Evolutionary conservation across 2,888 invertebrate genomes (phyloP).

Genomic region (Dryocosmus kuriphilus): DNA sequence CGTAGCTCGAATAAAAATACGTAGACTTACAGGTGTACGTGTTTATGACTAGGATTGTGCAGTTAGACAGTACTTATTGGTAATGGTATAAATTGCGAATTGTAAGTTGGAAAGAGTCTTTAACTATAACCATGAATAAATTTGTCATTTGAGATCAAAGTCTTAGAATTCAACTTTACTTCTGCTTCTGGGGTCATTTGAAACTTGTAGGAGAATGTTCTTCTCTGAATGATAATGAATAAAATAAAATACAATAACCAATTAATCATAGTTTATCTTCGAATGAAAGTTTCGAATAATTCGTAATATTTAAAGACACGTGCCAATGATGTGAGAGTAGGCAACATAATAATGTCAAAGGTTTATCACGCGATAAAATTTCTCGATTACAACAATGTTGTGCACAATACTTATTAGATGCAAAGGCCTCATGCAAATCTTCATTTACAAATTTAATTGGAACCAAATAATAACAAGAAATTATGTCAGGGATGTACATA

Average conservation of each 20-base stretch:
- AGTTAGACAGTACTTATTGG: background rate
- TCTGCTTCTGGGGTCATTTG: too few relatives aligned
- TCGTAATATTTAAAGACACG: background rate
- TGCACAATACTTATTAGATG: background rate
- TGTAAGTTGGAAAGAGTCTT: background rate
- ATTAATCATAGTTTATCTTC: background rate
- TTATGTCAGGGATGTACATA: rapidly evolving
- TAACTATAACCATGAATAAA: background rate
- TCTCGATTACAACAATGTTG: background rate
- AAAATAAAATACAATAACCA: background rate
- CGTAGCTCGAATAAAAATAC: background rate
- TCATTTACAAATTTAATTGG: background rate
- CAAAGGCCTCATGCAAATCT: background rate
- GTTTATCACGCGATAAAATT: background rate
- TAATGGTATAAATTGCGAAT: conserved; percentile 10
- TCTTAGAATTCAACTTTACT: too few relatives aligned
- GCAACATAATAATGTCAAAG: background rate
- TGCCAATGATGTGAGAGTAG: too few relatives aligned
- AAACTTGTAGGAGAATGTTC: too few relatives aligned
- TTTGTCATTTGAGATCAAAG: background rate
- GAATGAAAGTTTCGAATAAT: background rate
- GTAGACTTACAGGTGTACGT: background rate
- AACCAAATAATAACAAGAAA: background rate
- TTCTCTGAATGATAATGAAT: too few relatives aligned
- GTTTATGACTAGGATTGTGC: background rate